A percentile compares a stretch with the other conserved stretches of the same genome.
These are phyloP conservation scores for Sinelater perroti DNA, from an alignment of 2,888 invertebrate genomes.

Conservation along the genomic window DNA sequence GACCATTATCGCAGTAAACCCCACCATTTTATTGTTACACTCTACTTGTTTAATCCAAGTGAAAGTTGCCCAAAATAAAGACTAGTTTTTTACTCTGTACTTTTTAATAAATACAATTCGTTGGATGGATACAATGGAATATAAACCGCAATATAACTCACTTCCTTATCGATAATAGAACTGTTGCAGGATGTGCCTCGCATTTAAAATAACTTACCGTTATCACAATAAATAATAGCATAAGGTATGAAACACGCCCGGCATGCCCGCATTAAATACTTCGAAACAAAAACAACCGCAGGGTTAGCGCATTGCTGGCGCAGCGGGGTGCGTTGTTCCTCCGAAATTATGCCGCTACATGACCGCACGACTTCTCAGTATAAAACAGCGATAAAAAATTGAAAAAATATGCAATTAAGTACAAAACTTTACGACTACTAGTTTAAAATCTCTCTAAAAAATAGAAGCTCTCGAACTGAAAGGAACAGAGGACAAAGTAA, in stretches of 20 bases:
- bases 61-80: too few relatives aligned
- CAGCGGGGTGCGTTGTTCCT: too few relatives aligned
- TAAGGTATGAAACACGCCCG: too few relatives aligned
- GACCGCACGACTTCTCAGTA: too few relatives aligned
- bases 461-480: slow-evolving; percentile 35
- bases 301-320: too few relatives aligned
- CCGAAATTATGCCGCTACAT: too few relatives aligned
- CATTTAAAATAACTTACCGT: slow-evolving; percentile 32
- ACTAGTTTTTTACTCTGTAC: slow-evolving; percentile 16
- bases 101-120: slow-evolving; percentile 37
- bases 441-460: slow-evolving; percentile 32
- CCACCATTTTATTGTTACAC: too few relatives aligned
- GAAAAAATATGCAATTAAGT: slow-evolving; percentile 38
- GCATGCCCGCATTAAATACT: too few relatives aligned
- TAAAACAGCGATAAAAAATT: slow-evolving; percentile 34
- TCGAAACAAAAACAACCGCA: too few relatives aligned
- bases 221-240: slow-evolving; percentile 26
- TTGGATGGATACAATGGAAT: slow-evolving; percentile 37
- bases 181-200: slow-evolving; percentile 20
- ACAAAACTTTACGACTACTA: slow-evolving; percentile 32
- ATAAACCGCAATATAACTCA: slow-evolving; percentile 32
- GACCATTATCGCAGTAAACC: too few relatives aligned
- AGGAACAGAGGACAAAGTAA: slow-evolving; percentile 23
- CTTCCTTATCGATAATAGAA: slow-evolving; percentile 24
- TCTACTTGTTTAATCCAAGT: too few relatives aligned